Conservation (phyloP, 1,140 invertebrate genomes). For the Halictus rubicundus region DNA sequence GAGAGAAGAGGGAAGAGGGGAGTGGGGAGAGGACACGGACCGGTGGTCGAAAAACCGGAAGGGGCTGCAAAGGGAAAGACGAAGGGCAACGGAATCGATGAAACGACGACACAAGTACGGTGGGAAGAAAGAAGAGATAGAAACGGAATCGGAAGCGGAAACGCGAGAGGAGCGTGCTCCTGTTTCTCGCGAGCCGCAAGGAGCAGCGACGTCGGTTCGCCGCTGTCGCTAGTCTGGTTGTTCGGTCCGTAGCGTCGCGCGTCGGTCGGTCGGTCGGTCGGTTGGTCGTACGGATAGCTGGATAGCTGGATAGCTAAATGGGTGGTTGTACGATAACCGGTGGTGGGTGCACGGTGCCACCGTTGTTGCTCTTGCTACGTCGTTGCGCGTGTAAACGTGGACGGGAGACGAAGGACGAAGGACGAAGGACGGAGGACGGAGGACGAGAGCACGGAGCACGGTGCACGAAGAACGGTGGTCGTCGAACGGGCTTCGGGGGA, state of each 20-base stretch:
- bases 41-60: background rate
- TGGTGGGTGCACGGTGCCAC: slow-evolving; percentile 57
- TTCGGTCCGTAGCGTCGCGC: too few relatives aligned
- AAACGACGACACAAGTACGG: background rate
- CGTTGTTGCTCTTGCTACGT: slow-evolving; percentile 52
- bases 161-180: slow-evolving; percentile 34
- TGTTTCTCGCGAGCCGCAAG: slow-evolving; percentile 33
- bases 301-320: slow-evolving; percentile 51
- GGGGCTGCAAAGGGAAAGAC: background rate
- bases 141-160: slow-evolving; percentile 2
- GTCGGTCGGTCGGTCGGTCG: slow-evolving; percentile 21
- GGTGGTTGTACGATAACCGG: slow-evolving; percentile 58
- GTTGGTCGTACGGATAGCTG: slow-evolving; percentile 36
- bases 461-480: slow-evolving; percentile 45
- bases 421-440: slow-evolving; percentile 51
- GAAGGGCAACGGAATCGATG: background rate
- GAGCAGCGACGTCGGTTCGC: slow-evolving; percentile 23
- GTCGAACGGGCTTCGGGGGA: slow-evolving; percentile 58
- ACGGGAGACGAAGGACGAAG: slow-evolving; percentile 57
- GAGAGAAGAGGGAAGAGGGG: background rate
- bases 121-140: slow-evolving; percentile 1
- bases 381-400: slow-evolving; percentile 74
- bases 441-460: slow-evolving; percentile 24
- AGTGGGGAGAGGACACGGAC: too few relatives aligned
- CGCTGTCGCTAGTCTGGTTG: slow-evolving; percentile 39